These are phyloP conservation scores for Prionace glauca DNA, from an alignment of 2,797 vertebrate species.

Conservation along the genomic window DNA sequence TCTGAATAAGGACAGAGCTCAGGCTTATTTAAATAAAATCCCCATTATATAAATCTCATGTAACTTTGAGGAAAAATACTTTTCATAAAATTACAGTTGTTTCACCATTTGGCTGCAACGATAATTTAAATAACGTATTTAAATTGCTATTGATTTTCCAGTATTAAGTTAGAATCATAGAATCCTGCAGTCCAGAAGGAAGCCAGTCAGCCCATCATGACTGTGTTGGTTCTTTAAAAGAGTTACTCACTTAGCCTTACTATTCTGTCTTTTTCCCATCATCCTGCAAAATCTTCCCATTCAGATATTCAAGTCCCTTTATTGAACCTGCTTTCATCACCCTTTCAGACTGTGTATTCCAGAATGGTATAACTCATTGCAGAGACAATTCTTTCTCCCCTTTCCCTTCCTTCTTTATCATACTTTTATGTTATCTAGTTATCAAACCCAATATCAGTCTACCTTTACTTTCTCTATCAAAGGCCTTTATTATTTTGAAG, in stretches of 20 bases:
- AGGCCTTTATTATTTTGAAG: background rate
- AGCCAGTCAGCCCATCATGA: background rate
- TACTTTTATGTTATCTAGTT: background rate
- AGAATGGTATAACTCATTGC: background rate
- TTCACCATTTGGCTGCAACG: background rate
- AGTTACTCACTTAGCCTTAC: background rate
- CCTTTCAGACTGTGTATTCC: background rate
- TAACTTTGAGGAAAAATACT: background rate
- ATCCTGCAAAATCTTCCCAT: background rate
- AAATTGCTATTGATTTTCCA: background rate
- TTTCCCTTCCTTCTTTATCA: background rate
- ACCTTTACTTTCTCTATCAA: background rate
- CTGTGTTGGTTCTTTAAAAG: background rate
- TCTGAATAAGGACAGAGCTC: background rate
- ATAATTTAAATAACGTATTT: background rate
- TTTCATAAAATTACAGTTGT: background rate
- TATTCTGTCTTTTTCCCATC: background rate
- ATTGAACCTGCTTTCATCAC: background rate
- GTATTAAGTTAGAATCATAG: background rate
- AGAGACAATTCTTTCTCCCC: too few relatives aligned
- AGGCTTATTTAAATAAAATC: conserved; percentile 21
- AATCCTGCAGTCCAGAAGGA: background rate
- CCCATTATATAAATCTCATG: background rate
- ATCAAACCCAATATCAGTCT: too few relatives aligned
- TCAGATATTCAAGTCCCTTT: background rate